Conservation (phyloP, 2,888 invertebrate genomes). For the Danaus chrysippus region DNA sequence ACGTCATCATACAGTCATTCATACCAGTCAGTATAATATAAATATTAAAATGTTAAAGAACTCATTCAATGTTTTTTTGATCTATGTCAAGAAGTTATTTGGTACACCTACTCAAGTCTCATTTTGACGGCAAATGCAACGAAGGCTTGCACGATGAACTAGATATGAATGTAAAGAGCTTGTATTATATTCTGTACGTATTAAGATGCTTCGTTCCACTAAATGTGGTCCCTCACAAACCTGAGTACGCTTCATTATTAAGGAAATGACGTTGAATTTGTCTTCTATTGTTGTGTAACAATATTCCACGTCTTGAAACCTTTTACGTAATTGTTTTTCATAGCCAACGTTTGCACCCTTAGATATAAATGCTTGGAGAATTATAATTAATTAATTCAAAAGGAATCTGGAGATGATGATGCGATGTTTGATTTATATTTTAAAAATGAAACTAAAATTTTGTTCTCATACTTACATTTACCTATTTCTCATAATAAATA, state of each 20-base stretch:
- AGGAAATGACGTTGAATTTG: no score
- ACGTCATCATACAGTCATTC: neutral
- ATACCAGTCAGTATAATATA: neutral
- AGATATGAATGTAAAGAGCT: constrained; percentile 20
- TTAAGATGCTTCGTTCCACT: constrained; percentile 19
- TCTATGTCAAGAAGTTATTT: constrained; percentile 13
- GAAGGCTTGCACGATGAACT: constrained; percentile 16
- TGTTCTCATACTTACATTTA: no score
- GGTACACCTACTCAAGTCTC: constrained; percentile 9
- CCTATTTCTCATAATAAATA: no score
- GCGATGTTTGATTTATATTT: no score
- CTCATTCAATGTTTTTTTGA: neutral
- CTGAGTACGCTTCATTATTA: constrained; percentile 1
- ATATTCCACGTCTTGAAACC: no score
- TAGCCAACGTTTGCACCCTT: no score
- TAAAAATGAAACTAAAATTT: no score
- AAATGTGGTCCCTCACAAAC: constrained; percentile 13
- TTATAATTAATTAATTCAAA: no score
- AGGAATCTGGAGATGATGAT: no score
- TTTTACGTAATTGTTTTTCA: no score
- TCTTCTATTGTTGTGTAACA: no score
- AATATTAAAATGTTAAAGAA: neutral
- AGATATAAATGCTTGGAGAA: no score
- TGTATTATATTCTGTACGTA: constrained; percentile 19
- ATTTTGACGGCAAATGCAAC: constrained; percentile 13